phyloP scores from a whole-genome alignment of 2,797 vertebrate genomes.

The Phataginus tetradactyla region DNA sequence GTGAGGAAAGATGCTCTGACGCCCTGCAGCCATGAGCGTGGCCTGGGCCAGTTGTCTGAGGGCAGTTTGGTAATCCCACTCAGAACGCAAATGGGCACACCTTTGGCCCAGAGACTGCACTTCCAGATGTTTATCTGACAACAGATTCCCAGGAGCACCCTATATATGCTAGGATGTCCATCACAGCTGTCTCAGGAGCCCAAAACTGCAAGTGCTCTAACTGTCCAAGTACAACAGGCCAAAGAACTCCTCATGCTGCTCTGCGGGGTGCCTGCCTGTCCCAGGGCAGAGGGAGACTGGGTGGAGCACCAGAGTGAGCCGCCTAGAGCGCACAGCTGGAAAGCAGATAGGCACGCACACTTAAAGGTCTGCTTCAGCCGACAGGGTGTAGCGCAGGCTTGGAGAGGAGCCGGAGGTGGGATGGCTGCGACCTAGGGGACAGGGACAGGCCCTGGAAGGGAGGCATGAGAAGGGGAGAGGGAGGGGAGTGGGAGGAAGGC shows the following conservation, averaged over 20 bases:
- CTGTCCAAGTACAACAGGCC: fast-evolving
- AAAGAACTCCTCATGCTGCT: background rate
- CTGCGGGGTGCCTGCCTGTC: no score
- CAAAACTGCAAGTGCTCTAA: background rate
- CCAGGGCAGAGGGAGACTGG: no score
- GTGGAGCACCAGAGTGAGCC: background rate
- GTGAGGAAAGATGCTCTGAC: background rate
- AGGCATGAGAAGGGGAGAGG: background rate
- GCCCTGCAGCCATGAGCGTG: background rate
- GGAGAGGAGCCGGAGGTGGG: background rate
- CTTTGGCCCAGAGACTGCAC: constrained; percentile 14
- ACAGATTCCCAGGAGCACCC: background rate
- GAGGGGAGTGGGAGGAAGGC: background rate
- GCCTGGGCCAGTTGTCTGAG: fast-evolving
- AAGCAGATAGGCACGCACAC: background rate
- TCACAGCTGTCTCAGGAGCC: background rate
- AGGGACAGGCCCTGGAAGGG: background rate
- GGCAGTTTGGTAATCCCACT: background rate
- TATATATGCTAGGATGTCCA: background rate
- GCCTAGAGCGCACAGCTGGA: background rate
- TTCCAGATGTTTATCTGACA: background rate
- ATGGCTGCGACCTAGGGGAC: background rate
- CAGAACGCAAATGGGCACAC: background rate
- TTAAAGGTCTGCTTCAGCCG: background rate
- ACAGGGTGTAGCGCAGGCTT: background rate